Evolutionary conservation across 2,888 invertebrate species (phyloP).

Genomic region (Chalcosyrphus nemorum): DNA sequence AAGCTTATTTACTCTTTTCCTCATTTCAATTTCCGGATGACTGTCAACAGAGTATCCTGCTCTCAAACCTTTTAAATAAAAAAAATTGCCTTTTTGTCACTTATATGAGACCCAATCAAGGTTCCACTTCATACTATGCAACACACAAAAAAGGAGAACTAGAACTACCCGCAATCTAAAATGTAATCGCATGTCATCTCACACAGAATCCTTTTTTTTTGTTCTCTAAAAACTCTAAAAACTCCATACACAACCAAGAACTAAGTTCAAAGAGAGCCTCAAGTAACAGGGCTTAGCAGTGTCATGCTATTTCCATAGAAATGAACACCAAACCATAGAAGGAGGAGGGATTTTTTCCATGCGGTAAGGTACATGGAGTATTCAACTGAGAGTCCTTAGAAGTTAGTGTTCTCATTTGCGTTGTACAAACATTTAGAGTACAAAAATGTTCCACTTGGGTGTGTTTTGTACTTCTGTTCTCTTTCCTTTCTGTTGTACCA

Average conservation of each 20-base stretch:
- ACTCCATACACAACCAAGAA: not conserved
- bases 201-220: not conserved
- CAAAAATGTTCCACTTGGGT: constrained; percentile 67
- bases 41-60: not conserved
- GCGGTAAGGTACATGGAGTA: not conserved
- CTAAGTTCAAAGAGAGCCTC: constrained; percentile 56
- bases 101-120: constrained; percentile 19
- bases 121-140: not conserved
- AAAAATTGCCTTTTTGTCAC: too few species aligned
- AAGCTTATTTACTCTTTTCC: not conserved
- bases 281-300: constrained; percentile 37
- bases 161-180: constrained; percentile 26
- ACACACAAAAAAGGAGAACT: not conserved
- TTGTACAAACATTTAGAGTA: constrained; percentile 55
- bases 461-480: constrained; percentile 40
- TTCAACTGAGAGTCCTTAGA: constrained; percentile 57
- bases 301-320: constrained; percentile 33
- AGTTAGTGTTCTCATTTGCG: constrained; percentile 57
- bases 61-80: not conserved
- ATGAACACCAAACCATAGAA: not conserved
- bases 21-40: constrained; percentile 13
- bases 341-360: not conserved
- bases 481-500: not conserved
- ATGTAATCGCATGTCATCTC: constrained; percentile 38
- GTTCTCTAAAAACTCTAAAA: not conserved